Base-by-base conservation (phyloP, 2,888 invertebrate species). In the Pseudolycoriella hygida region DNA sequence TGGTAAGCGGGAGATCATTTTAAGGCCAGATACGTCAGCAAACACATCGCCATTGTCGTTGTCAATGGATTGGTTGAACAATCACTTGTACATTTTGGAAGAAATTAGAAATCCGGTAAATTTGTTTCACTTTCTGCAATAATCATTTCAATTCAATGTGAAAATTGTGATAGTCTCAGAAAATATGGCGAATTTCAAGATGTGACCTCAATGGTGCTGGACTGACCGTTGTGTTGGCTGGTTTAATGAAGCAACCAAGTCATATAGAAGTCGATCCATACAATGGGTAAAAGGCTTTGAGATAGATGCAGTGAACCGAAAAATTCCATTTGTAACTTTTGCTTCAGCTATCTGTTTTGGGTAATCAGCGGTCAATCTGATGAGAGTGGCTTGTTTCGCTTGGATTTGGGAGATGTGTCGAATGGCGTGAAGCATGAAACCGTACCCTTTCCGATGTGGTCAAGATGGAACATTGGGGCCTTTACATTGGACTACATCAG, bases 261-360 rank as follows among this genome's bases (percentile, higher is more conserved):
- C 84, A 87, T 55, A 74, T 94, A 52, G 82, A 88, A 67, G 84
- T 90, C 1, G 94, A 94, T 68, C 88, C 94, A 30, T 80, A 85
- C 56, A 93, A 93, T 61, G 94, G 93, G 74, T 83, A 63, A 65
- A 68, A 58, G 34, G n/a, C 12, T 34, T 34, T 12, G n/a, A 34
- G 4, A 12, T 4, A 34, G 15, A 14, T 12, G 5, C 3, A 12
- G 4, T 8, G 25, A 25, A 8, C 25, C 25, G 8, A 25, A 4
- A 25, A 25, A 6, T 25, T 8, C 25, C 25, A 25, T 8, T n/a
- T n/a, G n/a, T n/a, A n/a, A n/a, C n/a, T n/a, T n/a, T 14, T 12
- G 15, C 15, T 56, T 14, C 57, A 82, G 81, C 6, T 90, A 81
- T 62, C 64, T 92, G 19, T 92, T 88, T 61, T 89, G 84, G 80